These are phyloP conservation scores for Portunus trituberculatus DNA, from an alignment of 1,140 invertebrate genomes.

Conservation along the genomic window DNA sequence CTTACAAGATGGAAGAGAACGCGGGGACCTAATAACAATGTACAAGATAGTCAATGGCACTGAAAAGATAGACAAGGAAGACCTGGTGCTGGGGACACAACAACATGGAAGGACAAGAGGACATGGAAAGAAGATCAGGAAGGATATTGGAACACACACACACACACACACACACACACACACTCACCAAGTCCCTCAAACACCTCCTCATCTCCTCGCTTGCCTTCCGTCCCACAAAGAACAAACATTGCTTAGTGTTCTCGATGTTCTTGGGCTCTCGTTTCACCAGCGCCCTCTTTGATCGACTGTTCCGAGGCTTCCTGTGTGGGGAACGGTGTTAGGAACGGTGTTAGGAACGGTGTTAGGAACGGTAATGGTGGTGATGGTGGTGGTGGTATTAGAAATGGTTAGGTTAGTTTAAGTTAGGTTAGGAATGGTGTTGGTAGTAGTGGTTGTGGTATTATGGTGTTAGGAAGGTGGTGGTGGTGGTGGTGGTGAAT, in stretches of 20 bases:
- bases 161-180: not conserved
- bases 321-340: conserved; percentile 80
- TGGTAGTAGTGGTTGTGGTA: too few relatives aligned
- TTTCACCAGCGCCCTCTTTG: conserved; percentile 90
- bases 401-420: too few relatives aligned
- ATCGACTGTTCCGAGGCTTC: conserved; percentile 93
- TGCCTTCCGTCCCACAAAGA: conserved; percentile 92
- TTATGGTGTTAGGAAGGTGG: too few relatives aligned
- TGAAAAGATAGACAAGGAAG: too few relatives aligned
- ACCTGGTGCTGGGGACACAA: too few relatives aligned
- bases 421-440: too few relatives aligned
- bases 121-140: too few relatives aligned
- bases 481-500: not conserved
- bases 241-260: conserved; percentile 91
- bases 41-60: too few relatives aligned
- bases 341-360: not conserved
- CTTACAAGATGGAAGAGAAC: too few relatives aligned
- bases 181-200: conserved; percentile 91
- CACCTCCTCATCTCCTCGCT: conserved; percentile 88
- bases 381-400: too few relatives aligned
- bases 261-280: conserved; percentile 94
- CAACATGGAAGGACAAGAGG: too few relatives aligned
- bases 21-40: too few relatives aligned
- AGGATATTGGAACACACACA: not conserved
- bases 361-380: conserved; percentile 64